phyloP scores from a whole-genome alignment of 2,797 vertebrate species.

The Schizothorax lantsangensis region DNA sequence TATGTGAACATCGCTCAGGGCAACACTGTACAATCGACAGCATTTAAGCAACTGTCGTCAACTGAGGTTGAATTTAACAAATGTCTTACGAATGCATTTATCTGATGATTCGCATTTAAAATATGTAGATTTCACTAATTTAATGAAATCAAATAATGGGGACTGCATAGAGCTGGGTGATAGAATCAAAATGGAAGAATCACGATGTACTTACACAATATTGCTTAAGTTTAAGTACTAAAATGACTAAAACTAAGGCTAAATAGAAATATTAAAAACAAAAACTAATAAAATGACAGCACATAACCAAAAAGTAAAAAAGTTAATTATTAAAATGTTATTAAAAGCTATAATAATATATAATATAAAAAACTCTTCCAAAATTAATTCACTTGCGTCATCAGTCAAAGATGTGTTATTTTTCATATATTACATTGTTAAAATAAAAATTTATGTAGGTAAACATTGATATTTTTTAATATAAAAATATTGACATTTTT shows the following conservation, averaged over 20 bases:
- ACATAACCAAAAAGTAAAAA: not conserved
- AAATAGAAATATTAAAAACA: not conserved
- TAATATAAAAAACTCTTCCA: not conserved
- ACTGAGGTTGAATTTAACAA: conserved; percentile 1
- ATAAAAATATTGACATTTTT: too few species aligned
- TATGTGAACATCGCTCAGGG: conserved; percentile 27
- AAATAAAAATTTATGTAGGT: not conserved
- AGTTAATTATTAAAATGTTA: not conserved
- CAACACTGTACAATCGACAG: not conserved
- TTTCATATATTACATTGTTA: not conserved
- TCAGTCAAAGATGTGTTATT: not conserved
- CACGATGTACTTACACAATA: not conserved
- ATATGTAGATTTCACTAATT: not conserved
- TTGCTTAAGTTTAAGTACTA: not conserved
- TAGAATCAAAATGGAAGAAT: not conserved
- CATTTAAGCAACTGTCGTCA: not conserved
- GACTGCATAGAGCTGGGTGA: not conserved
- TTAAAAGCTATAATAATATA: not conserved
- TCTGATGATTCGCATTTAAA: not conserved
- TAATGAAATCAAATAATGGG: not conserved
- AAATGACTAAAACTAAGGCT: not conserved
- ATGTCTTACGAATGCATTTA: conserved; percentile 7
- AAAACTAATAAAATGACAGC: not conserved
- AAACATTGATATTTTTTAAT: not conserved
- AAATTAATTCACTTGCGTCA: not conserved